Conservation (phyloP, 2,797 vertebrate species). For the Eulemur albifrons region DNA sequence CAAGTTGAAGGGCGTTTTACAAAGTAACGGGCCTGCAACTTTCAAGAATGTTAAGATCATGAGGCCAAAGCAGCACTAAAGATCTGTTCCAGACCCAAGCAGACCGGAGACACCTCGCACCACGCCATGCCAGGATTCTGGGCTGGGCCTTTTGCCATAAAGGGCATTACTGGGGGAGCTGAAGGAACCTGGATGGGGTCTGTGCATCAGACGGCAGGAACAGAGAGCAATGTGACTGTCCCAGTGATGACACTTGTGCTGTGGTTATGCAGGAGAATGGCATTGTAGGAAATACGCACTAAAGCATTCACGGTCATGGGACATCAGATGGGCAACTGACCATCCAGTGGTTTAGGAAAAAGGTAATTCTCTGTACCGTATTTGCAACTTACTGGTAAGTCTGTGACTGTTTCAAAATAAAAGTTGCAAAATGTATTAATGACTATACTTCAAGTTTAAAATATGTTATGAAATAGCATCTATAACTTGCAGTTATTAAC, state of each 20-base stretch:
- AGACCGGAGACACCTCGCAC: too few species aligned
- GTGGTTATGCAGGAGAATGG: accelerated
- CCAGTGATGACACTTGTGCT: accelerated
- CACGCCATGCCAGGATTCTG: accelerated
- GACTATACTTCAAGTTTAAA: background rate
- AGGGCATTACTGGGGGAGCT: too few species aligned
- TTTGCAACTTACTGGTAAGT: background rate
- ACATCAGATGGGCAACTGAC: accelerated
- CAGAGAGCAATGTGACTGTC: accelerated
- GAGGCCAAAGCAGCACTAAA: background rate
- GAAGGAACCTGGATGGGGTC: background rate
- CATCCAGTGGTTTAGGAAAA: background rate
- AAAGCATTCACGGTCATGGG: accelerated
- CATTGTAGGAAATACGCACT: accelerated
- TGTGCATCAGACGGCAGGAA: background rate
- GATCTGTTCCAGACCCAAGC: background rate
- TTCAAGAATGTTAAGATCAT: background rate
- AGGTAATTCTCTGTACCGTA: background rate
- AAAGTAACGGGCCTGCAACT: background rate
- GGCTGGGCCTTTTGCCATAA: too few species aligned
- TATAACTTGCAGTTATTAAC: background rate
- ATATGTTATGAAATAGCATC: background rate
- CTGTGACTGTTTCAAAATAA: background rate
- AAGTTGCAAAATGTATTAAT: background rate
- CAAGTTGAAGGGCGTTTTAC: background rate